Evolutionary conservation across 2,113 vertebrate species (phyloP), one percentile per base, ranked within the genome.

Genomic region (Oryzias celebensis): DNA sequence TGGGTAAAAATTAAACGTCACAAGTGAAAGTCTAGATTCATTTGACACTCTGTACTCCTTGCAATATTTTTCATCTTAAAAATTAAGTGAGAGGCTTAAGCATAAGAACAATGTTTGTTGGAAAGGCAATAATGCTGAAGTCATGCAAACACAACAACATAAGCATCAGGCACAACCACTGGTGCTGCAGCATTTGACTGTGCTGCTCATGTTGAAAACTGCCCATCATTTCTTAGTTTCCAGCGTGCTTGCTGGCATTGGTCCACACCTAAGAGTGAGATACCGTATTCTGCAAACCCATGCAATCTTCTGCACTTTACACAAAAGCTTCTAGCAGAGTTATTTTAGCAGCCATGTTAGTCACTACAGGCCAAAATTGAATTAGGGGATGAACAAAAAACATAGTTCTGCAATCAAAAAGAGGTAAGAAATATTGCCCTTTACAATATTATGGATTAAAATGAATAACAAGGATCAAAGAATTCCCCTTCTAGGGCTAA

Each of bases 211-310:
- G 71, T 68, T 60, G 72, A 83, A 82, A 74, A 76, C 54, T 57
- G 50, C 54, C 80, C 70, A 80, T 65, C 65, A 73, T 72, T 82
- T 74, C 63, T 73, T 55, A 58, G 72, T 83, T 81, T 85, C 78
- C 70, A n/a, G 75, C 81, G 84, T 68, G 78, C 78, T 73, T 54
- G 43, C 48, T 87, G 84, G 84, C 81, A 83, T 59, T 77, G 8
- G n/a, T 76, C 84, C 82, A 81, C 75, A 80, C 65, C 83, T 75
- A 77, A 84, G 73, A 85, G 78, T 88, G 54, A 80, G 61, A 77
- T 79, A 78, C 78, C 80, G 72, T 79, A 71, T 70, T 70, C 61
- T 77, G 68, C 61, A 66, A 65, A 54, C 72, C 59, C 43, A 45
- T 60, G 52, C 68, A 66, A 69, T 67, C 73, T 71, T 81, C 79